Conservation (phyloP, 1,140 invertebrate genomes). For the Lepidotrigona ventralis region DNA sequence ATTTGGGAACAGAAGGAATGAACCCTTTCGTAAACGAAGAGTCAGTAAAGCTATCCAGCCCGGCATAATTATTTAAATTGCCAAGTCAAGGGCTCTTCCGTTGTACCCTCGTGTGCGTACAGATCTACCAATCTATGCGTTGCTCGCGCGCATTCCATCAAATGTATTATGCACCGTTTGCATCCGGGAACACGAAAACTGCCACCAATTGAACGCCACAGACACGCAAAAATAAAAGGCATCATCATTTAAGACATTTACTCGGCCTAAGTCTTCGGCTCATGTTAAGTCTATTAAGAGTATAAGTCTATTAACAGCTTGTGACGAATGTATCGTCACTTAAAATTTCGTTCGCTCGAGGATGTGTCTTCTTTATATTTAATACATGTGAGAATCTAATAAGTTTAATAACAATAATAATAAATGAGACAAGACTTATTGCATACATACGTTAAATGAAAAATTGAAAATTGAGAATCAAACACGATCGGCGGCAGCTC, state of each 20-base stretch:
- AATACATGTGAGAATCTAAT: no score
- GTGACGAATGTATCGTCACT: no score
- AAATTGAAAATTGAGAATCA: no score
- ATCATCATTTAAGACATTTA: background rate
- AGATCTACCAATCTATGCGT: background rate
- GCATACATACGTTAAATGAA: no score
- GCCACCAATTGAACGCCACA: background rate
- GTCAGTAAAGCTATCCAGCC: constrained; percentile 17
- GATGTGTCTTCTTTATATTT: no score
- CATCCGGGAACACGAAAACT: background rate
- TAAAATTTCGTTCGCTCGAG: no score
- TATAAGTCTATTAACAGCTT: no score
- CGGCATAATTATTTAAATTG: constrained; percentile 67
- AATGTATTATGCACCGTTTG: background rate
- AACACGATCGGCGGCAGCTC: no score
- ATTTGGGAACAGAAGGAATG: constrained; percentile 24
- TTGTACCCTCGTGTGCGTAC: background rate
- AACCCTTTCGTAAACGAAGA: constrained; percentile 5
- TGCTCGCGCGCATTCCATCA: no score
- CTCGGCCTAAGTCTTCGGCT: background rate
- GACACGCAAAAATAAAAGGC: background rate
- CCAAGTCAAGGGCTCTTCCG: constrained; percentile 46
- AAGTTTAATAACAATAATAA: no score
- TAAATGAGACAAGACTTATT: no score
- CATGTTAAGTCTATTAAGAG: no score